phyloP scores from a whole-genome alignment of 1,140 invertebrate genomes.

The Aphis craccivora region DNA sequence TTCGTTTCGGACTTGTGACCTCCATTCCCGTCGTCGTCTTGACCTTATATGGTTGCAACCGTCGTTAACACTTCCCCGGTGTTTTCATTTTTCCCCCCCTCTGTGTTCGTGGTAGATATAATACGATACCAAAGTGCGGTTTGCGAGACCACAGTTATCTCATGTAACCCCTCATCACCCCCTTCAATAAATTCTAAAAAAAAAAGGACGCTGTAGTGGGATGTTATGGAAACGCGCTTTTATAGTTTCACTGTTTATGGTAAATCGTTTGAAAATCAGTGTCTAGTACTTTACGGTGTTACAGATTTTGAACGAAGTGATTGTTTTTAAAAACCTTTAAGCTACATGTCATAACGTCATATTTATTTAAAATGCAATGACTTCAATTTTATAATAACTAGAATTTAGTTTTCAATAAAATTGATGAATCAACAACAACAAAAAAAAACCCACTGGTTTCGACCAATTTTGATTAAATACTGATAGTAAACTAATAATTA shows the following conservation, averaged over 20 bases:
- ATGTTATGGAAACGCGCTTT: neutral
- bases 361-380: neutral
- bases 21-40: neutral
- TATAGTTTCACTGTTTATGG: neutral
- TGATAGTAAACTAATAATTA: neutral
- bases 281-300: neutral
- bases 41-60: neutral
- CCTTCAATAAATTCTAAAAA: neutral
- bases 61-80: conserved; percentile 19
- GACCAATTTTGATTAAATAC: neutral
- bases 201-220: neutral
- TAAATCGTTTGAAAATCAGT: neutral
- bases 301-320: neutral
- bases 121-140: neutral
- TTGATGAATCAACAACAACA: neutral
- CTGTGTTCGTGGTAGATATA: neutral
- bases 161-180: neutral
- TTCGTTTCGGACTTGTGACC: conserved; percentile 28
- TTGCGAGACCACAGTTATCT: neutral
- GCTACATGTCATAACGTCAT: neutral
- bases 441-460: neutral
- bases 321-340: neutral
- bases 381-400: neutral
- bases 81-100: neutral
- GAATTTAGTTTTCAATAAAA: neutral